phyloP scores from a whole-genome alignment of 2,113 vertebrate species.

The Tylochromis polylepis region DNA sequence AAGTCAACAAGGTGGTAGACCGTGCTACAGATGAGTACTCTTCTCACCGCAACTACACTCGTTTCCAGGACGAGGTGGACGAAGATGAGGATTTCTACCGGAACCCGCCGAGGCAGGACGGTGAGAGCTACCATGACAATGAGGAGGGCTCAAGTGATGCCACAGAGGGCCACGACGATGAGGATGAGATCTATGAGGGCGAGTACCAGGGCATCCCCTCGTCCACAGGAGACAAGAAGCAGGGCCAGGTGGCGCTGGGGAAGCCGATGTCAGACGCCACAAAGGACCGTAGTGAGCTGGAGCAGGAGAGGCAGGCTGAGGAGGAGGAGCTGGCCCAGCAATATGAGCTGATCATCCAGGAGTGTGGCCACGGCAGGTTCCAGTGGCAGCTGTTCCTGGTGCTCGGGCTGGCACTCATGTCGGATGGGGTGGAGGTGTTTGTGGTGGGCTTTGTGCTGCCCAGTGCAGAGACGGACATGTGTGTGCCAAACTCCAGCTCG shows the following conservation, averaged over 20 bases:
- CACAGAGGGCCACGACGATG: constrained; percentile 96
- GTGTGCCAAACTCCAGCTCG: constrained; percentile 84
- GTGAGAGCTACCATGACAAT: constrained; percentile 73
- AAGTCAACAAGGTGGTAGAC: constrained; percentile 83
- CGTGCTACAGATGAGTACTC: constrained; percentile 87
- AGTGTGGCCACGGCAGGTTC: constrained; percentile 94
- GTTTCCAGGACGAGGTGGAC: constrained; percentile 85
- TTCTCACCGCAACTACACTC: constrained; percentile 81
- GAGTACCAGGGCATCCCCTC: constrained; percentile 96
- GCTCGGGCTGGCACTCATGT: constrained; percentile 95
- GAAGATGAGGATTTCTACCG: constrained; percentile 77
- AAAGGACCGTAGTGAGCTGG: constrained; percentile 82
- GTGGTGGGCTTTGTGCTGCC: constrained; percentile 96
- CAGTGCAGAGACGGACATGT: constrained; percentile 96
- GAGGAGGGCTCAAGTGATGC: constrained; percentile 96
- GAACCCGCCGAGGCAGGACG: constrained; percentile 65
- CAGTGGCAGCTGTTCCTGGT: constrained; percentile 98
- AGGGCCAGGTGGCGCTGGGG: constrained; percentile 75
- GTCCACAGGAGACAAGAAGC: constrained; percentile 58
- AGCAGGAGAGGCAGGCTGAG: constrained; percentile 88
- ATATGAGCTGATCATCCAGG: constrained; percentile 96
- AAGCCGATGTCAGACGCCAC: constrained; percentile 75
- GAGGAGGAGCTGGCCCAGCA: constrained; percentile 97
- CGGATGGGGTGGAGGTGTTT: constrained; percentile 95
- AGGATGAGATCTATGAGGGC: constrained; percentile 97